These are phyloP conservation scores for Antedon mediterranea DNA, from an alignment of 53 echinoderm and acorn worm species.

Conservation along the genomic window DNA sequence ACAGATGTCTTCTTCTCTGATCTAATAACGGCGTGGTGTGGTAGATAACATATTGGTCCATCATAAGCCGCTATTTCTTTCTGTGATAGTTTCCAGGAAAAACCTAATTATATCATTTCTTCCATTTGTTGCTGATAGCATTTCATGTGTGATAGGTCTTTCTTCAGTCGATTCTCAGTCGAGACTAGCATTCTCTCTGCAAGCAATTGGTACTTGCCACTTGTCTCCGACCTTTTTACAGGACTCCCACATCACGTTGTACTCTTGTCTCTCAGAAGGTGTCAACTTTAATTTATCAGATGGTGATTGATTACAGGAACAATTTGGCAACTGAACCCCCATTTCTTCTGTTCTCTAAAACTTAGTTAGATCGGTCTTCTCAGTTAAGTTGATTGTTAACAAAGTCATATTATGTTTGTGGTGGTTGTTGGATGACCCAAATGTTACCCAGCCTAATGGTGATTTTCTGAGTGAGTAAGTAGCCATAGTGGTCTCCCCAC, in stretches of 20 bases:
- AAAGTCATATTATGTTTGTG: slow-evolving; percentile 2
- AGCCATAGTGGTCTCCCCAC: slow-evolving; percentile 9
- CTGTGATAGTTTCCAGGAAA: slow-evolving; percentile 33
- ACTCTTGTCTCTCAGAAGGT: slow-evolving; percentile 15
- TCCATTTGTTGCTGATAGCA: slow-evolving; percentile 34
- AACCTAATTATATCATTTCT: slow-evolving; percentile 38
- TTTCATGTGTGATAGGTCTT: slow-evolving; percentile 29
- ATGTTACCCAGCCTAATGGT: slow-evolving; percentile 30
- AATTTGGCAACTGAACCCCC: slow-evolving; percentile 8
- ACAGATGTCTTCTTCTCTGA: slow-evolving; percentile 58
- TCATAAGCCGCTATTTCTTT: slow-evolving; percentile 19
- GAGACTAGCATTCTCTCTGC: slow-evolving; percentile 21
- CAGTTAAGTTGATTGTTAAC: slow-evolving; percentile 18
- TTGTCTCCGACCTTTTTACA: slow-evolving; percentile 32
- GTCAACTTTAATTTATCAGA: background rate
- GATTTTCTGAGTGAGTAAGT: slow-evolving; percentile 14
- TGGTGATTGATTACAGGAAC: slow-evolving; percentile 11
- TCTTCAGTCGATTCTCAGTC: slow-evolving; percentile 31
- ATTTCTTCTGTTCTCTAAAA: slow-evolving; percentile 33
- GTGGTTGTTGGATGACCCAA: slow-evolving; percentile 12
- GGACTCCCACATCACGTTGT: slow-evolving; percentile 19
- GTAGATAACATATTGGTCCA: slow-evolving; percentile 45
- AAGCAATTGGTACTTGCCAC: slow-evolving; percentile 29
- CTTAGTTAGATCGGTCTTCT: slow-evolving; percentile 22
- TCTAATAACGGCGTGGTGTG: slow-evolving; percentile 34